A percentile compares a stretch with the other conserved stretches of the same genome.
Evolutionary conservation across 1,140 invertebrate genomes (phyloP).

Genomic region (Drosophila seguyi): DNA sequence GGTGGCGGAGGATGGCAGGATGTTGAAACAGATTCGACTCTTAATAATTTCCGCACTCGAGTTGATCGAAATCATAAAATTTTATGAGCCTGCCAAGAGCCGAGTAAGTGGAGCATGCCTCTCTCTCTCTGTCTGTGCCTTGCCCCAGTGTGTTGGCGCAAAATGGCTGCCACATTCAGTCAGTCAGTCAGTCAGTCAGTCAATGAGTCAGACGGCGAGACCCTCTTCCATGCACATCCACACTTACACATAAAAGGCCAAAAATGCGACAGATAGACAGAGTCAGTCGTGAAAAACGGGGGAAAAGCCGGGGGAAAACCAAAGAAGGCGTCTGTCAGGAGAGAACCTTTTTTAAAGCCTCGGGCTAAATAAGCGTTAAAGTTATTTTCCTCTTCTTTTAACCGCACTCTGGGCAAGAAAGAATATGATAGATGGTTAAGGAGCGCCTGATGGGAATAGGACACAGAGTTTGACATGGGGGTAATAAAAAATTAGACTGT

Average conservation of each 20-base stretch:
- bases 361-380: conserved; percentile 66
- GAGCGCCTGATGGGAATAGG: not conserved
- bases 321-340: conserved; percentile 16
- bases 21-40: conserved; percentile 83
- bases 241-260: conserved; percentile 22
- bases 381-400: conserved; percentile 31
- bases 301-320: conserved; percentile 6
- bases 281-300: conserved; percentile 17
- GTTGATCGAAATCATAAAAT: conserved; percentile 85
- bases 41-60: conserved; percentile 84
- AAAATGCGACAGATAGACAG: conserved; percentile 45
- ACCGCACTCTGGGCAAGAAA: conserved; percentile 14
- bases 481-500: conserved; percentile 10
- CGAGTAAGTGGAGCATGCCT: conserved; percentile 64
- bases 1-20: conserved; percentile 55
- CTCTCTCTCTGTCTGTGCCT: conserved; percentile 15
- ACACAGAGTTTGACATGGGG: not conserved
- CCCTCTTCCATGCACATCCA: not conserved
- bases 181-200: conserved; percentile 26
- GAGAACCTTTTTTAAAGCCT: conserved; percentile 71
- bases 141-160: conserved; percentile 45
- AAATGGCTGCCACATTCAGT: conserved; percentile 75
- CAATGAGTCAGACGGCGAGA: conserved; percentile 7
- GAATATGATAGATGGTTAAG: conserved; percentile 54
- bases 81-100: conserved; percentile 80